Evolutionary conservation across 35 echinoderm and acorn worm genomes (phyloP).

Genomic region (Acanthaster planci): DNA sequence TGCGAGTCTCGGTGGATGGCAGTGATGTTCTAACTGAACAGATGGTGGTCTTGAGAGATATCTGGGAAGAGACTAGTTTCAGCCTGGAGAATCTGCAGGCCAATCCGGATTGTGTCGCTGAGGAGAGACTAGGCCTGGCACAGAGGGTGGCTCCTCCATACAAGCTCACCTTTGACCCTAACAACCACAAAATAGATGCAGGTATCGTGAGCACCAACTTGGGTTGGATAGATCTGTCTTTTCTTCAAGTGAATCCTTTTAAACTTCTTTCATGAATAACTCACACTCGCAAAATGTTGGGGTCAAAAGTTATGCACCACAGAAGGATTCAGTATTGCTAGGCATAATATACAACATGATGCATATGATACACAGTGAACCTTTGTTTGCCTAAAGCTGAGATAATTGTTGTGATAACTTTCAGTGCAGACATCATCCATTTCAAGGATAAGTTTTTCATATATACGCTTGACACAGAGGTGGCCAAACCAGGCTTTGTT

Average conservation of each 20-base stretch:
- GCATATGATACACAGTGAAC: no score
- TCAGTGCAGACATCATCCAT: no score
- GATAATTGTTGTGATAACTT: no score
- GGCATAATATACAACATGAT: no score
- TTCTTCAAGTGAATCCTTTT: no score
- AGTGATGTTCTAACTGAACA: constrained; percentile 51
- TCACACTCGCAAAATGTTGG: no score
- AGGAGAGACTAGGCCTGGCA: constrained; percentile 60
- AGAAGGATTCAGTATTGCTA: no score
- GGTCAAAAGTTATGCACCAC: no score
- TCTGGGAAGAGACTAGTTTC: constrained; percentile 96
- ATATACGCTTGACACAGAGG: neutral
- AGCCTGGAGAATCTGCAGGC: constrained; percentile 83
- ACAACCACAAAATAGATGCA: constrained; percentile 10
- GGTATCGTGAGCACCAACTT: neutral
- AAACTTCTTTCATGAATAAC: no score
- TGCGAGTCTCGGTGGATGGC: constrained; percentile 66
- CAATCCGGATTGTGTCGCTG: constrained; percentile 80
- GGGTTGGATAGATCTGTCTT: no score
- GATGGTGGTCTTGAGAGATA: constrained; percentile 74
- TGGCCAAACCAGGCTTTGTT: constrained; percentile 23
- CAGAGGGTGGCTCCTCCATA: constrained; percentile 79
- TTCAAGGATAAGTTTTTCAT: no score
- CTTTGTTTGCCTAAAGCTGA: no score
- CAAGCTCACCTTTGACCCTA: constrained; percentile 77